Percentiles rank a stretch among this genome's conserved stretches.
phyloP scores from a whole-genome alignment of 2,113 vertebrate genomes.

The Zapornia atra region DNA sequence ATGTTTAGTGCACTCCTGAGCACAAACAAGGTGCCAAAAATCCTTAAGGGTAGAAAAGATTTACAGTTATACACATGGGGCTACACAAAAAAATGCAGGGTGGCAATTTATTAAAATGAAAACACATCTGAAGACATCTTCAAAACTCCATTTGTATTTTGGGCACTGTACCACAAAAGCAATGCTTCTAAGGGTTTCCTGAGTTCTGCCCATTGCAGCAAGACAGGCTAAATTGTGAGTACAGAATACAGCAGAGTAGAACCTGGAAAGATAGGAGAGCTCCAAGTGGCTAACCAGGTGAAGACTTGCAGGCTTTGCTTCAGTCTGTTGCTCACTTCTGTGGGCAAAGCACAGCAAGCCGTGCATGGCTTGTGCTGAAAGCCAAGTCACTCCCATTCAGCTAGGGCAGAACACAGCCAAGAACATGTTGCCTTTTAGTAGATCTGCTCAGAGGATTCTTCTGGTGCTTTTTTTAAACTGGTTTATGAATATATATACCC shows the following conservation, averaged over 20 bases:
- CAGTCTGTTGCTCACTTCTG: rapidly evolving
- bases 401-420: background rate
- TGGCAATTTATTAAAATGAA: background rate
- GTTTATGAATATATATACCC: background rate
- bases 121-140: background rate
- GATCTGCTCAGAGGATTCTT: background rate
- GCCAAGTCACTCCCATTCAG: background rate
- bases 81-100: background rate
- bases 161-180: background rate
- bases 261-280: background rate
- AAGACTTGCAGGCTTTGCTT: background rate
- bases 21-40: background rate
- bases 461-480: background rate
- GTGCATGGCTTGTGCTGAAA: background rate
- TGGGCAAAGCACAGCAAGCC: background rate
- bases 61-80: background rate
- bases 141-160: background rate
- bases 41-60: background rate
- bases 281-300: background rate
- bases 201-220: background rate
- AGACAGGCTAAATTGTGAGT: background rate
- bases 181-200: rapidly evolving
- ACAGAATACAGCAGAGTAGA: background rate
- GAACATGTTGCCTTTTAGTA: background rate
- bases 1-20: background rate